phyloP scores from a whole-genome alignment of 1,140 invertebrate species.

The Ips nitidus region DNA sequence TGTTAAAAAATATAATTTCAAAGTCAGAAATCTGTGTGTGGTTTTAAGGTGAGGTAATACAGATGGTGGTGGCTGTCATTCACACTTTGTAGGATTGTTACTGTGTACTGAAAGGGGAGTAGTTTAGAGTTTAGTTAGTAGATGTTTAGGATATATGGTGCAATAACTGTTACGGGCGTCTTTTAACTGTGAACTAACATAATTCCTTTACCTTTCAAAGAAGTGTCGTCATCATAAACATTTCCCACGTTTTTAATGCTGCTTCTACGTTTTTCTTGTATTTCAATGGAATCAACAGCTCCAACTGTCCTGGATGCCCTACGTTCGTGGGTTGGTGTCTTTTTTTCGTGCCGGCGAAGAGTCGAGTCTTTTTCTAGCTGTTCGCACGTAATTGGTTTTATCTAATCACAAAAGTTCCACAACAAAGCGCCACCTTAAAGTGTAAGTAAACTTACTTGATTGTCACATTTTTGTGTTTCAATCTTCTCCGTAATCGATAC shows the following conservation, averaged over 20 bases:
- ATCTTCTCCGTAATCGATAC: constrained; percentile 19
- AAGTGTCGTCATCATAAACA: constrained; percentile 14
- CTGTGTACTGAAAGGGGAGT: no score
- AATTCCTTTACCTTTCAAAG: no score
- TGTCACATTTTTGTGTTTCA: constrained; percentile 27
- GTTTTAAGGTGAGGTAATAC: not conserved
- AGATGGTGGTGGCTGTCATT: not conserved
- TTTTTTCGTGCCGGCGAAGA: constrained; percentile 25
- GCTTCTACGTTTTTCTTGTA: constrained; percentile 36
- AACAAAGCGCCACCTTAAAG: no score
- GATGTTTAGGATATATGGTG: no score
- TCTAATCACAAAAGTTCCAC: not conserved
- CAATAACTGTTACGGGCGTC: no score
- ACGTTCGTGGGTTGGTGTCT: constrained; percentile 42
- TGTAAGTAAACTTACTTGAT: constrained; percentile 5
- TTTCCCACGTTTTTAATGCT: constrained; percentile 32
- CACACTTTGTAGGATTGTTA: no score
- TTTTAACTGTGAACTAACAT: no score
- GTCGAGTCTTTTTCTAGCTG: constrained; percentile 13
- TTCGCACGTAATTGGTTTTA: constrained; percentile 23
- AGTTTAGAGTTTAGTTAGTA: no score
- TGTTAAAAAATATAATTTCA: not conserved
- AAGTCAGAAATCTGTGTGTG: not conserved
- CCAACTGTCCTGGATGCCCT: constrained; percentile 20
- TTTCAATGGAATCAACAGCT: constrained; percentile 26